Conservation (phyloP, 2,797 vertebrate species). For the Craterocephalus amniculus region DNA sequence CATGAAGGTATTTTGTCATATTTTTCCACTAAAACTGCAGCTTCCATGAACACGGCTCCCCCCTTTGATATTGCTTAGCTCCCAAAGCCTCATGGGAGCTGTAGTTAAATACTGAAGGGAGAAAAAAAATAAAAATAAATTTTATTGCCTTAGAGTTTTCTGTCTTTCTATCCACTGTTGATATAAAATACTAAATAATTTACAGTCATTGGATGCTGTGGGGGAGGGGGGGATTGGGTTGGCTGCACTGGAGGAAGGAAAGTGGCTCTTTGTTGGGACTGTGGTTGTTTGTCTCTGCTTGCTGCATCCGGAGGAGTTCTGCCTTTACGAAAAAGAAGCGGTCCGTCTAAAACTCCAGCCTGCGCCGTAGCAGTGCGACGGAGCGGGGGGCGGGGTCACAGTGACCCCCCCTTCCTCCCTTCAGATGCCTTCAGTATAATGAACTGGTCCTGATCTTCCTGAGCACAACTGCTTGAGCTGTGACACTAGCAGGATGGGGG, state of each 20-base stretch:
- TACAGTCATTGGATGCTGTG: too few species aligned
- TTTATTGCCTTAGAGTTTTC: slow-evolving; percentile 39
- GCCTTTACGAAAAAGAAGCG: slow-evolving; percentile 10
- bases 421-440: slow-evolving; percentile 60
- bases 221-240: too few species aligned
- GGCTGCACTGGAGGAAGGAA: too few species aligned
- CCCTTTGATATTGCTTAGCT: slow-evolving; percentile 8
- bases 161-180: slow-evolving; percentile 32
- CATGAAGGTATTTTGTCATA: slow-evolving; percentile 31
- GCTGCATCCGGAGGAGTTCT: slow-evolving; percentile 42
- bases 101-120: slow-evolving; percentile 4
- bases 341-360: slow-evolving; percentile 57
- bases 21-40: slow-evolving; percentile 29
- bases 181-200: too few species aligned
- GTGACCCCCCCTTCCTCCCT: slow-evolving; percentile 42
- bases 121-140: slow-evolving; percentile 19
- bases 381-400: slow-evolving; percentile 38
- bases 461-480: slow-evolving; percentile 78
- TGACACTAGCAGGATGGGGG: slow-evolving; percentile 71
- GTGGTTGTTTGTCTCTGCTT: slow-evolving; percentile 45
- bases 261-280: slow-evolving; percentile 6
- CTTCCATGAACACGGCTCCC: slow-evolving; percentile 27
- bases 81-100: slow-evolving; percentile 26
- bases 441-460: slow-evolving; percentile 72
- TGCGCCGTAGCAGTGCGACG: slow-evolving; percentile 52